Percentiles rank a stretch among this genome's conserved stretches.
Evolutionary conservation across 2,113 vertebrate species (phyloP).

Genomic region (Lampris megalopsis): DNA sequence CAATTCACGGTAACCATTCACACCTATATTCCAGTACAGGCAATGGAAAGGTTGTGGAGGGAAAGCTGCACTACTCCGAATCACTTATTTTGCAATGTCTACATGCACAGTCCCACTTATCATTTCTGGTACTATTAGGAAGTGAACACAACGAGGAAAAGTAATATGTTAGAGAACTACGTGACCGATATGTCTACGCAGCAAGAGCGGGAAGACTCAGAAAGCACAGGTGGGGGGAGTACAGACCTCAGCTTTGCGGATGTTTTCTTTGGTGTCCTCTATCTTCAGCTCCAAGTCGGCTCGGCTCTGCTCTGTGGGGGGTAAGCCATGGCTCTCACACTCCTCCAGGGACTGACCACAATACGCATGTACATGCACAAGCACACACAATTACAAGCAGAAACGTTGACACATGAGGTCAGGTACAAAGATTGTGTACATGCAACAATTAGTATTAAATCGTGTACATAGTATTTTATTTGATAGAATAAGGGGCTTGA

Average conservation of each 20-base stretch:
- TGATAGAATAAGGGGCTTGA: too few species aligned
- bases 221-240: neutral
- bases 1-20: too few species aligned
- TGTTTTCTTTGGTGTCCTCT: constrained; percentile 93
- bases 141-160: neutral
- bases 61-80: too few species aligned
- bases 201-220: neutral
- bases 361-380: constrained; percentile 19
- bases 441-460: neutral
- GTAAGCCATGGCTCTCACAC: constrained; percentile 89
- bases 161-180: neutral
- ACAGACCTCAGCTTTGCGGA: constrained; percentile 94
- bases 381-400: neutral
- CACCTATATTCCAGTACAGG: too few species aligned
- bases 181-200: too few species aligned
- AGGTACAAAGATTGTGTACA: neutral
- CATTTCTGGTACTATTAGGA: too few species aligned
- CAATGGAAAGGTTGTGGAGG: too few species aligned
- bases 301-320: constrained; percentile 89
- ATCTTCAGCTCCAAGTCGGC: constrained; percentile 93
- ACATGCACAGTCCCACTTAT: too few species aligned
- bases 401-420: neutral
- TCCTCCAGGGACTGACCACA: constrained; percentile 88
- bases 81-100: too few species aligned
- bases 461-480: too few species aligned